A percentile compares a stretch with the other conserved stretches of the same genome.
Evolutionary conservation across 2,113 vertebrate species (phyloP).

Genomic region (Barbus barbus): DNA sequence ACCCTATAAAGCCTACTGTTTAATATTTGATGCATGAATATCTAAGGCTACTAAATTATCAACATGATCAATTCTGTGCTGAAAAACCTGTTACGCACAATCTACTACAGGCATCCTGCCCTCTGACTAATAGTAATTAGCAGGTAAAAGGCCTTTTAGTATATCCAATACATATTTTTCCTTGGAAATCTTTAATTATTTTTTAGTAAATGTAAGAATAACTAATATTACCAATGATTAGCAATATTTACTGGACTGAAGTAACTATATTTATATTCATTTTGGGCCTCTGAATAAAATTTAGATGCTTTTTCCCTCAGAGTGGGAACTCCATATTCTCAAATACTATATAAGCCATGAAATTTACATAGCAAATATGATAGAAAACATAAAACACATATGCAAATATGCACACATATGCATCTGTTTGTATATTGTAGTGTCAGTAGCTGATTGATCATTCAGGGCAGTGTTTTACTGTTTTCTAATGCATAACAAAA

Average conservation of each 20-base stretch:
- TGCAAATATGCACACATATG: not conserved
- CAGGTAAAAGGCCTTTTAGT: not conserved
- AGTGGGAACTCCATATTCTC: too few species aligned
- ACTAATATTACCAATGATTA: not conserved
- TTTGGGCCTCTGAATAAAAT: too few species aligned
- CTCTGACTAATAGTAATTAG: too few species aligned
- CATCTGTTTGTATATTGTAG: not conserved
- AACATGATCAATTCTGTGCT: not conserved
- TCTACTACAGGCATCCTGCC: not conserved
- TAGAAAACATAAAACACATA: not conserved
- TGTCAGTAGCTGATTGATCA: conserved; percentile 39
- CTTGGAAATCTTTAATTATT: not conserved
- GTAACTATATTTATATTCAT: not conserved
- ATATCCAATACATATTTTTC: not conserved
- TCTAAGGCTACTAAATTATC: not conserved
- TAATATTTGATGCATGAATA: not conserved
- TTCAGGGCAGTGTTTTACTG: conserved; percentile 48
- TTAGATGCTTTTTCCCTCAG: too few species aligned
- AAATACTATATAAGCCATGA: not conserved
- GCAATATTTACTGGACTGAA: not conserved
- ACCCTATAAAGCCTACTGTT: not conserved
- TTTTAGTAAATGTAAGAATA: not conserved
- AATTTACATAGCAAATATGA: not conserved
- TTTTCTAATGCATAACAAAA: conserved; percentile 53
- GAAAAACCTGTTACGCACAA: not conserved